Base-by-base conservation (phyloP, 2,113 vertebrate genomes). In the Gallinago undulata region DNA sequence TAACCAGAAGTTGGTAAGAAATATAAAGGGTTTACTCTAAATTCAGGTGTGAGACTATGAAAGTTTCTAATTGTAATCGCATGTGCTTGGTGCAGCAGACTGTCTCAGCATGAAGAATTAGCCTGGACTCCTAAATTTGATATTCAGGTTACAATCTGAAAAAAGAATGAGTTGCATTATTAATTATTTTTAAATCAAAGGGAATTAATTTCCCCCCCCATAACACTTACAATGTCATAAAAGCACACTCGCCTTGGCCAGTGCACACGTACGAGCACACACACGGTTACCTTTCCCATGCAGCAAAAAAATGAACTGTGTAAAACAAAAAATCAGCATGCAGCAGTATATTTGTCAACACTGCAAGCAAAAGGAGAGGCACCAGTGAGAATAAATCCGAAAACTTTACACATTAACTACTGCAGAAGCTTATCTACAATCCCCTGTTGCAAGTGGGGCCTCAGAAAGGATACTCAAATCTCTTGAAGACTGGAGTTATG, bases 401-500 rank as follows among this genome's bases (percentile, higher is more conserved):
- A 91, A 93, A 81, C 57, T 92, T 82, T 85, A 93, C 87, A 76
- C 88, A 93, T 88, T 93, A 92, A 69, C 73, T 74, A 92, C 83
- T 48, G 45, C 56, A 92, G 73, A 90, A 94, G 82, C 93, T 88
- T 94, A 94, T 93, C 92, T 95, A 43, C 92, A 88, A 95, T 89
- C 77, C 64, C 87, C 68, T 10, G 6, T 70, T 69, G 28, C 28
- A 56, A 93, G 72, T 35, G 93, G 35, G 92, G 96, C 83, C 92
- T 92, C 88, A 93, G 17, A 91, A 94, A 96, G 90, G 85, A 96
- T 93, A 95, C 76, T 60, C 50, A 92, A 81, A 95, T 88, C 96
- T 94, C 92, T 13, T 68, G 79, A 92, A 96, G 67, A 94, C 83
- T 0, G 0, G 79, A 90, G 79, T 85, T 96, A 70, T 59, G 94